These are phyloP conservation scores for Steromphala cineraria DNA, from an alignment of 2,888 invertebrate genomes.

Conservation along the genomic window DNA sequence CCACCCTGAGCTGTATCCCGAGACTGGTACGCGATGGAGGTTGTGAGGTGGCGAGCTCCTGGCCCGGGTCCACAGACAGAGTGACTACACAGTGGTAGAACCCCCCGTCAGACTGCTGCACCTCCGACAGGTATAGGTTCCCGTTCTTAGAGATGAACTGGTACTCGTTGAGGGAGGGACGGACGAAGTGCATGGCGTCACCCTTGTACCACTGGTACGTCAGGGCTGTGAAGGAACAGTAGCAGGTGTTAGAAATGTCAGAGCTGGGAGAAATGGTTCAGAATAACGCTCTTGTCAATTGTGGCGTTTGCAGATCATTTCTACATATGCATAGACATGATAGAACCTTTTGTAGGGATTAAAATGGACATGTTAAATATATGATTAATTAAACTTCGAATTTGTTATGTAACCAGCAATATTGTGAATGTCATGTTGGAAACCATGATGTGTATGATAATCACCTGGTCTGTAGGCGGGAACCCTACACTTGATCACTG, in stretches of 20 bases:
- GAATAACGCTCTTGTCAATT: too few species aligned
- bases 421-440: too few species aligned
- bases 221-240: slow-evolving; percentile 13
- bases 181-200: slow-evolving; percentile 92
- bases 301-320: too few species aligned
- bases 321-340: too few species aligned
- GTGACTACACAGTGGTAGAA: slow-evolving; percentile 47
- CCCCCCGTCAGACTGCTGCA: slow-evolving; percentile 83
- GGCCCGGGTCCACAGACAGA: slow-evolving; percentile 44
- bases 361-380: too few species aligned
- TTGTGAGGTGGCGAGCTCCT: slow-evolving; percentile 35
- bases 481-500: slow-evolving; percentile 48
- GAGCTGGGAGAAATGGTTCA: too few species aligned
- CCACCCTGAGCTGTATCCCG: slow-evolving; percentile 51
- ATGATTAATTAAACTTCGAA: too few species aligned
- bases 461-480: slow-evolving; percentile 53
- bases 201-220: slow-evolving; percentile 91
- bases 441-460: not conserved
- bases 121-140: slow-evolving; percentile 92
- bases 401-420: too few species aligned
- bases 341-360: too few species aligned
- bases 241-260: too few species aligned
- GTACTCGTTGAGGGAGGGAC: slow-evolving; percentile 86
- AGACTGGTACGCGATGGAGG: slow-evolving; percentile 46
- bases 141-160: slow-evolving; percentile 96